Evolutionary conservation across 1,140 invertebrate genomes (phyloP), one percentile per base, ranked within the genome.

Genomic region (Gonioctena quinquepunctata): DNA sequence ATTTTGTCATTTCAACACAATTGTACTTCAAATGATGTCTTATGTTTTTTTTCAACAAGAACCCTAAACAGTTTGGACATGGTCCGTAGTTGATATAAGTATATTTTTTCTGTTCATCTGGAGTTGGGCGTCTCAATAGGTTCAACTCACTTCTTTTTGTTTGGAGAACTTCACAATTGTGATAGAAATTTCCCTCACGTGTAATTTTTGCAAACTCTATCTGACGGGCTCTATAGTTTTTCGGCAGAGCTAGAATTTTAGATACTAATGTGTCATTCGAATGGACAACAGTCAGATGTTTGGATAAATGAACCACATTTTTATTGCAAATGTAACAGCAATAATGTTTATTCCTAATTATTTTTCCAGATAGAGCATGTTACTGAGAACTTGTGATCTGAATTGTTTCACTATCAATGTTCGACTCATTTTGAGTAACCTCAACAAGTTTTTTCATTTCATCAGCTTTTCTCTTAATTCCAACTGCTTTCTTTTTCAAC

Each of bases 11-110:
- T 3, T 22, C 13, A 13, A 22, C 13, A 11, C 54, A 57, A 8
- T 13, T 21, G 13, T 22, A 57, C 22, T 57, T 22, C 16, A 57
- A 3, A 57, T 57, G 54, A 22, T 22, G 54, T n/a, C 54, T 23
- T 11, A 57, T 63, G 16, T 25, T 18, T n/a, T 42, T 42, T 42
- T 42, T n/a, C 8, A 42, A n/a, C 33, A 65, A n/a, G 25, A 52
- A 23, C 5, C 48, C 48, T 3, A 52, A 25, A 65, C 42, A 65
- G 21, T n/a, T 18, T 13, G 63, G 21, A 26, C 63, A 50, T 8
- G 23, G 68, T 27, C 57, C 69, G 54, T 70, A 64, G 13, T 70
- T 11, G 2, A 18, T 21, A 62, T 61, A 73, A 11, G 18, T 16
- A 26, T 49, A 21, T 42, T 42, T 42, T 42, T 42, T 42, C 11